Evolutionary conservation across 2,113 vertebrate species (phyloP).

Genomic region (Rynchops niger): DNA sequence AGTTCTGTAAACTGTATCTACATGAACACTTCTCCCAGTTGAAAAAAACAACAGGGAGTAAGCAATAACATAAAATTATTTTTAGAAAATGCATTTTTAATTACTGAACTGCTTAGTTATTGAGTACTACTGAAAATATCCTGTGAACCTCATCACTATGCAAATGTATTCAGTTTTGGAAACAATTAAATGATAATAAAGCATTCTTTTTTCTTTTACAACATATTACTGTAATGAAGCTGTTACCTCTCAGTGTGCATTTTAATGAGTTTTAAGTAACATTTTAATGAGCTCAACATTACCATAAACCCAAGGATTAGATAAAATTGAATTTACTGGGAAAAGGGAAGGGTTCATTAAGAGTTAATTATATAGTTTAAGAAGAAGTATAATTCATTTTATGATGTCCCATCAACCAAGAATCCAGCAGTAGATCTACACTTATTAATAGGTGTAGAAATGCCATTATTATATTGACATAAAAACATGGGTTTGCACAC

Average conservation of each 20-base stretch:
- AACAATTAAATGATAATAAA: slow-evolving; percentile 92
- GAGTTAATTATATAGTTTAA: slow-evolving; percentile 90
- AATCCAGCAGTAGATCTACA: slow-evolving; percentile 45
- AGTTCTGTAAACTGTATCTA: slow-evolving; percentile 24
- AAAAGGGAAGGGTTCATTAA: slow-evolving; percentile 84
- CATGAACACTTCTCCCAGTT: slow-evolving; percentile 51
- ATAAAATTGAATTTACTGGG: slow-evolving; percentile 84
- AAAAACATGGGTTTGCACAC: not conserved
- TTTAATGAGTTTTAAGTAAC: slow-evolving; percentile 96
- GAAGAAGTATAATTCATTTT: slow-evolving; percentile 74
- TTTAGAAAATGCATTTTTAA: slow-evolving; percentile 80
- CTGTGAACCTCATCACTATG: slow-evolving; percentile 82
- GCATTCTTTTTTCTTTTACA: slow-evolving; percentile 85
- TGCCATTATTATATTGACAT: slow-evolving; percentile 69
- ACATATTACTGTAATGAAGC: slow-evolving; percentile 91
- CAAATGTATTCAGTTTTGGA: slow-evolving; percentile 88
- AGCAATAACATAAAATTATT: slow-evolving; percentile 73
- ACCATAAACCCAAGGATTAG: slow-evolving; percentile 89
- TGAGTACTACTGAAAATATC: slow-evolving; percentile 73
- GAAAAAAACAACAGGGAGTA: slow-evolving; percentile 57
- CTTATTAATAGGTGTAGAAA: slow-evolving; percentile 62
- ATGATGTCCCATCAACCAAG: slow-evolving; percentile 51
- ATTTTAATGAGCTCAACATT: slow-evolving; percentile 94
- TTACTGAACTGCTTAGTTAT: slow-evolving; percentile 83
- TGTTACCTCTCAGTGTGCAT: slow-evolving; percentile 89